A percentile compares a stretch with the other conserved stretches of the same genome.
Conservation (phyloP, 2,113 vertebrate species). For the Hymenochirus boettgeri region DNA sequence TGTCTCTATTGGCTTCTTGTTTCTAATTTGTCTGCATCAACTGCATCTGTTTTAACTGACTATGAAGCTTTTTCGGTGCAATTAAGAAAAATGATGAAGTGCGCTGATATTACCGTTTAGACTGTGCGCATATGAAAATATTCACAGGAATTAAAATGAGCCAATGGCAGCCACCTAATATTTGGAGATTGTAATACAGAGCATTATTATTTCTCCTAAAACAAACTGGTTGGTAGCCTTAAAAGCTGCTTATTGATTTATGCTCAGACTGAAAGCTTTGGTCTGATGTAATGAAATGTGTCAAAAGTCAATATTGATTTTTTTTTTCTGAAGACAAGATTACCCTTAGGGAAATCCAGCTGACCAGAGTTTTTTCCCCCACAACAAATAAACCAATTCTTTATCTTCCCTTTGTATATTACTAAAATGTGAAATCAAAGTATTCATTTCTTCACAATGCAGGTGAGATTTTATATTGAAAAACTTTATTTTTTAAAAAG, state of each 20-base stretch:
- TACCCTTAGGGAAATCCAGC: conserved; percentile 62
- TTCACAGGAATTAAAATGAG: conserved; percentile 49
- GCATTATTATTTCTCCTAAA: conserved; percentile 56
- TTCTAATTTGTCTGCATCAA: conserved; percentile 52
- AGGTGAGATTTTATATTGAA: too few relatives aligned
- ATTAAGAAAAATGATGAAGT: conserved; percentile 57
- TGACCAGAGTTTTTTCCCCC: too few relatives aligned
- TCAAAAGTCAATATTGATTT: conserved; percentile 78
- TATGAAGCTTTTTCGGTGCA: conserved; percentile 61
- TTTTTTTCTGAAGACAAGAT: conserved; percentile 58
- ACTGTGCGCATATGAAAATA: conserved; percentile 56
- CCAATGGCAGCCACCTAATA: conserved; percentile 43
- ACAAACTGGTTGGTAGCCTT: conserved; percentile 61
- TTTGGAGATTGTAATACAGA: conserved; percentile 54
- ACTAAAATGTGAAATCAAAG: too few relatives aligned
- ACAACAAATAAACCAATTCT: too few relatives aligned
- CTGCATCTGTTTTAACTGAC: conserved; percentile 47
- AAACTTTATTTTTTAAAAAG: too few relatives aligned
- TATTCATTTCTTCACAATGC: too few relatives aligned
- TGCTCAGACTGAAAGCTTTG: conserved; percentile 65
- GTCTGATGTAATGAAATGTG: conserved; percentile 75
- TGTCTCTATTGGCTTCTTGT: conserved; percentile 54
- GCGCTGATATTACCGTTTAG: conserved; percentile 60
- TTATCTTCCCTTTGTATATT: too few relatives aligned
- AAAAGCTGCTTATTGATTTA: conserved; percentile 75